A percentile compares a stretch with the other conserved stretches of the same genome.
Evolutionary conservation across 2,113 vertebrate genomes (phyloP).

Genomic region (Climacteris rufus): DNA sequence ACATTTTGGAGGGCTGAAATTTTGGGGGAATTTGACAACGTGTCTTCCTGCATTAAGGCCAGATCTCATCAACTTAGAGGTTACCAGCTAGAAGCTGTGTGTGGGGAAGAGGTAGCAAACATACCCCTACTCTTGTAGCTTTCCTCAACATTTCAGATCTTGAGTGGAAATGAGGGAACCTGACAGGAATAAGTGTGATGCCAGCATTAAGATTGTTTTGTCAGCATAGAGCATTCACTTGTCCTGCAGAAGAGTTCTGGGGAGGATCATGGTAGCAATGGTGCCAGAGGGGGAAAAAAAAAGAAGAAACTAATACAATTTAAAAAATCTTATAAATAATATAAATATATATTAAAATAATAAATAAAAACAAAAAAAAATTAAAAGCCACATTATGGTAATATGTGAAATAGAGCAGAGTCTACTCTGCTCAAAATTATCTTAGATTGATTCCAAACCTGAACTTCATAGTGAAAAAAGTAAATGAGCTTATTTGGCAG

Average conservation of each 20-base stretch:
- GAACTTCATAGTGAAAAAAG: background rate
- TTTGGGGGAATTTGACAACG: background rate
- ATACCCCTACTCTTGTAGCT: background rate
- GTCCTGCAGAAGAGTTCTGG: background rate
- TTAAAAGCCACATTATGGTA: accelerated
- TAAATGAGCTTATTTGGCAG: background rate
- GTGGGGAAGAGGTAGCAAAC: background rate
- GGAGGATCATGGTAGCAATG: background rate
- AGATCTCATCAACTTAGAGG: background rate
- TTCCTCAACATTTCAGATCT: background rate
- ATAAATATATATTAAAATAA: background rate
- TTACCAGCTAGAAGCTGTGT: background rate
- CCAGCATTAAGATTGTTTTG: background rate
- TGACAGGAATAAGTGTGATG: background rate
- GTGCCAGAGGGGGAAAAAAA: background rate
- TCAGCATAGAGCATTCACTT: background rate
- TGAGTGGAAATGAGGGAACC: background rate
- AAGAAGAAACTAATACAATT: background rate
- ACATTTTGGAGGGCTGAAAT: background rate
- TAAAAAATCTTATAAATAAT: background rate
- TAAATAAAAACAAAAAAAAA: background rate
- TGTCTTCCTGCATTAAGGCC: background rate
- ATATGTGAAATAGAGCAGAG: background rate
- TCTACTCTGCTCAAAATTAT: background rate
- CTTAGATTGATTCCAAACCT: background rate